Conservation (phyloP, 2,888 invertebrate species). For the Harpalus rufipes region DNA sequence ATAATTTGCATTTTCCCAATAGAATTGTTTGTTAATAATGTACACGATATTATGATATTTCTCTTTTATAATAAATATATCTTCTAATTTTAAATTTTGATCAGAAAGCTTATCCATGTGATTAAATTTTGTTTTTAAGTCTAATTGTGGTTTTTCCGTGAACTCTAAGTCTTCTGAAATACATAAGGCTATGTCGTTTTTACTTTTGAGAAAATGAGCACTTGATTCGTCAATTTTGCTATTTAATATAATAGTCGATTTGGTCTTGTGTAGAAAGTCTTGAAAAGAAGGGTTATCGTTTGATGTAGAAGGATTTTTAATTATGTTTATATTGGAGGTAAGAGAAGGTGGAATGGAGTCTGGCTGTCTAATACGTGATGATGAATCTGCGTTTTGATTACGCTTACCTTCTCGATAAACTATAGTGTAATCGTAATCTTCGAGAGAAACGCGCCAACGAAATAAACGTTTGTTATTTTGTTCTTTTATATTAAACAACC, state of each 20-base stretch:
- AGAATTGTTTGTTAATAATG: slow-evolving; percentile 42
- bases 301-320: slow-evolving; percentile 4
- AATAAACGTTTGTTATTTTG: slow-evolving; percentile 51
- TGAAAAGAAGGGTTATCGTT: slow-evolving; percentile 21
- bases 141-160: slow-evolving; percentile 16
- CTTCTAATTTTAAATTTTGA: slow-evolving; percentile 15
- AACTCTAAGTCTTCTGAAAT: slow-evolving; percentile 57
- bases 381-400: slow-evolving; percentile 64
- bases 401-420: slow-evolving; percentile 53
- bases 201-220: background rate
- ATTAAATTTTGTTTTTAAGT: slow-evolving; percentile 7
- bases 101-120: background rate
- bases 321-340: slow-evolving; percentile 54
- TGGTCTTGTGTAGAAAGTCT: slow-evolving; percentile 5
- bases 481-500: slow-evolving; percentile 59
- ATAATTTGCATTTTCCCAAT: slow-evolving; percentile 58
- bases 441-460: slow-evolving; percentile 58
- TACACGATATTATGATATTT: background rate
- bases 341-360: slow-evolving; percentile 3
- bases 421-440: slow-evolving; percentile 64
- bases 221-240: slow-evolving; percentile 27
- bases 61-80: background rate
- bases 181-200: slow-evolving; percentile 24
- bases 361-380: slow-evolving; percentile 60
- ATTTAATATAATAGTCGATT: slow-evolving; percentile 20